These are phyloP conservation scores for Tupiocoris notatus DNA, from an alignment of 2,888 invertebrate species.

Conservation along the genomic window DNA sequence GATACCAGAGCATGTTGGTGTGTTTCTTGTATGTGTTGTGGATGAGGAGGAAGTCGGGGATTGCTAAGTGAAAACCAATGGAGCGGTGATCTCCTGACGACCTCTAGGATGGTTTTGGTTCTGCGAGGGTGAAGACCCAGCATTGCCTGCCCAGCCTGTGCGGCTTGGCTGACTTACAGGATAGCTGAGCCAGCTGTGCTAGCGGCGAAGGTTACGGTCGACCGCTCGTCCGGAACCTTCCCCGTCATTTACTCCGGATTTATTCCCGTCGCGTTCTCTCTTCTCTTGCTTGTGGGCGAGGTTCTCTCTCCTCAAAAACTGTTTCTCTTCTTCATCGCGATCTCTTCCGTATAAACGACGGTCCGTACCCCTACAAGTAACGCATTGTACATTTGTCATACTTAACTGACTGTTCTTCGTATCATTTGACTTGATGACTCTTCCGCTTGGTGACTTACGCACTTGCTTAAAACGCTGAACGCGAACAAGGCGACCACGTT, in stretches of 20 bases:
- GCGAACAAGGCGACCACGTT: not conserved
- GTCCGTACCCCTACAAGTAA: not conserved
- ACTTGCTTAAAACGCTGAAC: not conserved
- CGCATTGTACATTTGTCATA: constrained; percentile 13
- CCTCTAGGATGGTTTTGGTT: not conserved
- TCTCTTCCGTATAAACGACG: not conserved
- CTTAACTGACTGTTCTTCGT: constrained; percentile 19
- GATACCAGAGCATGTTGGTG: not conserved
- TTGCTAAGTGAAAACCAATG: constrained; percentile 13
- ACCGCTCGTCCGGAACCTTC: constrained; percentile 25
- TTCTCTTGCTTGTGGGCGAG: not conserved
- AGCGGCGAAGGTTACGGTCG: constrained; percentile 12
- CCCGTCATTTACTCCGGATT: constrained; percentile 36
- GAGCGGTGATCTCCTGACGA: not conserved
- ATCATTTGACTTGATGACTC: constrained; percentile 2
- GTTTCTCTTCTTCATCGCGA: not conserved
- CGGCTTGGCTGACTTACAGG: not conserved
- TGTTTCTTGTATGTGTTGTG: too few species aligned
- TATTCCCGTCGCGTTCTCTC: constrained; percentile 15
- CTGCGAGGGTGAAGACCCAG: not conserved
- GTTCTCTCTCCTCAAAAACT: not conserved
- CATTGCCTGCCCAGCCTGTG: too few species aligned
- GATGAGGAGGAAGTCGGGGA: not conserved
- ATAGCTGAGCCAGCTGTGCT: constrained; percentile 9
- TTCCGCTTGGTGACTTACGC: not conserved